A percentile compares a stretch with the other conserved stretches of the same genome.
Evolutionary conservation across 2,888 invertebrate species (phyloP).

Genomic region (Agrochola litura): DNA sequence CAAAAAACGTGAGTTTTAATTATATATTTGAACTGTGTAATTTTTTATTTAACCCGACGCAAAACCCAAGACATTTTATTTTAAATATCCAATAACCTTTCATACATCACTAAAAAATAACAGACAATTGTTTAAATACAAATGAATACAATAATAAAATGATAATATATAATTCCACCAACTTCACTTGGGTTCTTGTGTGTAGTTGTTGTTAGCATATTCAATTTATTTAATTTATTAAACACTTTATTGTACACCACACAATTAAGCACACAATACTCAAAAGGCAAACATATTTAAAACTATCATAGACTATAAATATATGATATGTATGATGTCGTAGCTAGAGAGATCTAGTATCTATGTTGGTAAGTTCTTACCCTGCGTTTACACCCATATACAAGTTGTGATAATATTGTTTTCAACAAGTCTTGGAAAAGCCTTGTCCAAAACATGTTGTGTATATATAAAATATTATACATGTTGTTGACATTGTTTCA

Average conservation of each 20-base stretch:
- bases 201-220: neutral
- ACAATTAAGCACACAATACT: too few species aligned
- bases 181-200: neutral
- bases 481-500: neutral
- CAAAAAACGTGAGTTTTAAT: slow-evolving; percentile 89
- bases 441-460: neutral
- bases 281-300: too few species aligned
- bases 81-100: neutral
- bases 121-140: too few species aligned
- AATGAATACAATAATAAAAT: neutral
- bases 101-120: neutral
- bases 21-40: neutral
- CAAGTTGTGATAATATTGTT: neutral
- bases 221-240: neutral
- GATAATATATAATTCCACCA: neutral
- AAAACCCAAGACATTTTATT: too few species aligned
- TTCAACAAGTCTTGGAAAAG: neutral
- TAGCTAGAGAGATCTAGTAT: neutral
- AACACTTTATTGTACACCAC: too few species aligned
- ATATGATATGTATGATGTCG: neutral
- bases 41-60: neutral
- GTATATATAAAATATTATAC: neutral
- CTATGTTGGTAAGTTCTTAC: neutral
- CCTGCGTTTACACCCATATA: neutral
- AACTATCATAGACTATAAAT: too few species aligned